These are phyloP conservation scores for Hypsopygia costalis DNA, from an alignment of 2,888 invertebrate genomes.

Conservation along the genomic window DNA sequence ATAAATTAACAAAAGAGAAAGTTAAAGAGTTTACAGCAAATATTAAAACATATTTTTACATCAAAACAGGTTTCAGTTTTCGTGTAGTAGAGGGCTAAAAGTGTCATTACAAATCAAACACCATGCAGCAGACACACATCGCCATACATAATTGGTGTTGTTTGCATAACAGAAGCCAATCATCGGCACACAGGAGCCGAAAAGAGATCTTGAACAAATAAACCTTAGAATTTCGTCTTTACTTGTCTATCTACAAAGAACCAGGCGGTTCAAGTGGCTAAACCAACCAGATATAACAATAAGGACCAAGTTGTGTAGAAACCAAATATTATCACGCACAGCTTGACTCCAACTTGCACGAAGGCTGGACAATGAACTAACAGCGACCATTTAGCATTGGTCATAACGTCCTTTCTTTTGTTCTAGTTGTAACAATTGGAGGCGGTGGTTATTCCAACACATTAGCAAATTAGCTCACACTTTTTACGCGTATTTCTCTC, in stretches of 20 bases:
- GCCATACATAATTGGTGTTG: slow-evolving; percentile 54
- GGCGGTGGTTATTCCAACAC: slow-evolving; percentile 16
- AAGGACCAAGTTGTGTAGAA: slow-evolving; percentile 52
- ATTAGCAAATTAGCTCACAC: slow-evolving; percentile 22
- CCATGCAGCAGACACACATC: background rate
- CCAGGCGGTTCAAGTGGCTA: slow-evolving; percentile 55
- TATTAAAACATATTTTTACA: no score
- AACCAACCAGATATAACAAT: slow-evolving; percentile 54
- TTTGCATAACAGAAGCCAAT: slow-evolving; percentile 71
- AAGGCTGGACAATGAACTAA: slow-evolving; percentile 40
- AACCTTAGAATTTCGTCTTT: slow-evolving; percentile 58
- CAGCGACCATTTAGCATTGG: background rate
- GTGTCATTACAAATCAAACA: slow-evolving; percentile 1
- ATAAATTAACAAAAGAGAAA: no score
- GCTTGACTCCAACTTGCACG: slow-evolving; percentile 39
- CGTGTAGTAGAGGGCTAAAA: no score
- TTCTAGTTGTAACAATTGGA: slow-evolving; percentile 25
- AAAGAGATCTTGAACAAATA: slow-evolving; percentile 70
- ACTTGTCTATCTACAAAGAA: slow-evolving; percentile 54
- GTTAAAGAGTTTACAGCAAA: no score
- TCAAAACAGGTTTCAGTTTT: no score
- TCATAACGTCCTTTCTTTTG: slow-evolving; percentile 19
- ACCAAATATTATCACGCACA: slow-evolving; percentile 77
- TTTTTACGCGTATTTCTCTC: slow-evolving; percentile 12
- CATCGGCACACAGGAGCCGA: slow-evolving; percentile 70